A percentile compares a stretch with the other conserved stretches of the same genome.
Conservation (phyloP, 1,140 invertebrate species). For the Drosophila willistoni region DNA sequence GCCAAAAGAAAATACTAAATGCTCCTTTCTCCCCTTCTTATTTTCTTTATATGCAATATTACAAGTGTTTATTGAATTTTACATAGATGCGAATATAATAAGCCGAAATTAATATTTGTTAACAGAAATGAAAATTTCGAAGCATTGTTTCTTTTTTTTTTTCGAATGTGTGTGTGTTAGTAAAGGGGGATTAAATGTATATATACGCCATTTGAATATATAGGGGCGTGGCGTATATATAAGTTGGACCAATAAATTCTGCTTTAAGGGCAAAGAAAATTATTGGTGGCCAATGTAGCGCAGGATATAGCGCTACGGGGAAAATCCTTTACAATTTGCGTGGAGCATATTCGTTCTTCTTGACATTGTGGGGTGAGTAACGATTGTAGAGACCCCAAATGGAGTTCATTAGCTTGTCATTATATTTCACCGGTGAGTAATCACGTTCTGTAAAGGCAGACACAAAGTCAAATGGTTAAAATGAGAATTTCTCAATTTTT, state of each 20-base stretch:
- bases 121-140: slow-evolving; percentile 5
- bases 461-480: slow-evolving; percentile 25
- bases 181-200: not conserved
- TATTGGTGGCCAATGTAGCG: slow-evolving; percentile 18
- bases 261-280: not conserved
- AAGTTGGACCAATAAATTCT: slow-evolving; percentile 18
- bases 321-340: slow-evolving; percentile 79
- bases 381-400: slow-evolving; percentile 95
- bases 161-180: slow-evolving; percentile 21
- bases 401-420: slow-evolving; percentile 94
- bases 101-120: slow-evolving; percentile 47
- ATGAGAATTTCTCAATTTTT: not conserved
- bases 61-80: slow-evolving; percentile 78
- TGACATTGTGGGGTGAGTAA: slow-evolving; percentile 93
- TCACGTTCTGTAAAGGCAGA: no score
- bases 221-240: slow-evolving; percentile 1
- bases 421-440: slow-evolving; percentile 89
- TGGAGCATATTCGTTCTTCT: slow-evolving; percentile 88
- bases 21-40: slow-evolving; percentile 25
- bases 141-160: slow-evolving; percentile 7
- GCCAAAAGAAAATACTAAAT: not conserved
- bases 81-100: slow-evolving; percentile 55
- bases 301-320: slow-evolving; percentile 73
- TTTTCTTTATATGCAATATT: slow-evolving; percentile 57
- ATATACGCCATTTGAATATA: slow-evolving; percentile 4